phyloP scores from a whole-genome alignment of 2,113 vertebrate species.

The Fregata magnificens region DNA sequence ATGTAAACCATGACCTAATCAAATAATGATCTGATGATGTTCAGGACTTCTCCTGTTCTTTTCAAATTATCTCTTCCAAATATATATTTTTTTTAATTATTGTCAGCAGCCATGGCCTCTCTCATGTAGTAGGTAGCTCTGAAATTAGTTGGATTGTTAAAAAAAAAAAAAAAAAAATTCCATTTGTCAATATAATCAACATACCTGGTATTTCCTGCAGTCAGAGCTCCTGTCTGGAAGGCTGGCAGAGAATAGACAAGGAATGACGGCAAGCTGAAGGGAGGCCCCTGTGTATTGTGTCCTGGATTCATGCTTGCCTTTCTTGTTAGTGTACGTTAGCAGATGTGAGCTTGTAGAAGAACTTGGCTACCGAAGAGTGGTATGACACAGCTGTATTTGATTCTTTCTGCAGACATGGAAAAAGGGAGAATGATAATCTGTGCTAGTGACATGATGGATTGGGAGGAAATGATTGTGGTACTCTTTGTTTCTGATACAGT shows the following conservation, averaged over 20 bases:
- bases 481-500: background rate
- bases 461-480: background rate
- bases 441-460: background rate
- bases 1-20: background rate
- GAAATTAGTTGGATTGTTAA: background rate
- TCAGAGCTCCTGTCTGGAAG: background rate
- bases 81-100: background rate
- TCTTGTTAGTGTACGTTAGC: accelerated
- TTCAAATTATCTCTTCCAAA: background rate
- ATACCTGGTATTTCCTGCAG: background rate
- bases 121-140: background rate
- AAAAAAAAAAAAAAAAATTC: background rate
- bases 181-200: background rate
- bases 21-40: background rate
- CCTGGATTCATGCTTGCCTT: background rate
- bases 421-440: background rate
- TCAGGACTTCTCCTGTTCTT: background rate
- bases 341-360: background rate
- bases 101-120: background rate
- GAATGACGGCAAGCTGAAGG: background rate
- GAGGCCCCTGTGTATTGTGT: background rate
- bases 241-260: background rate
- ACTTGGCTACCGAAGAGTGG: background rate
- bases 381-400: background rate
- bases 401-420: background rate